Percentiles rank a stretch among this genome's conserved stretches.
Conservation (phyloP, 2,113 vertebrate genomes). For the Rhipidura dahli region DNA sequence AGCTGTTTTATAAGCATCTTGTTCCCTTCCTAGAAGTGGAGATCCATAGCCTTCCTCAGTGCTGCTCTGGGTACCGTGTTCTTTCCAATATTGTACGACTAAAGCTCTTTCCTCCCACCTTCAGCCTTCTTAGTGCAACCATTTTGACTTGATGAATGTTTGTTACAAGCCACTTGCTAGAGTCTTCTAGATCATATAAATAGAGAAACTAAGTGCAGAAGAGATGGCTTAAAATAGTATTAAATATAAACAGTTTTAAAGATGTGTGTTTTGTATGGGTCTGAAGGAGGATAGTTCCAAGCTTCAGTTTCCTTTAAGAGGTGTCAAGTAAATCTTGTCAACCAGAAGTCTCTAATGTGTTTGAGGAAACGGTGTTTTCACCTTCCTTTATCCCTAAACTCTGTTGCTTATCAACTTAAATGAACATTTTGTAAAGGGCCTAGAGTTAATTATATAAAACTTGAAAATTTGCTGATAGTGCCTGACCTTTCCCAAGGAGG, state of each 20-base stretch:
- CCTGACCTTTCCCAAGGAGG: neutral
- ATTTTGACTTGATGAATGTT: neutral
- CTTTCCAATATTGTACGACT: neutral
- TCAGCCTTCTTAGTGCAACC: neutral
- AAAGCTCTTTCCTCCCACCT: neutral
- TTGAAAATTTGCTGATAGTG: neutral
- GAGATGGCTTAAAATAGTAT: neutral
- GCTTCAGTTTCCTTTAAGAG: neutral
- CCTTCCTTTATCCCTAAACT: neutral
- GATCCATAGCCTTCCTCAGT: neutral
- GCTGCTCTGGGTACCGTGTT: neutral
- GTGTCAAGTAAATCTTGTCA: neutral
- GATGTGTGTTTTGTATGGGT: neutral
- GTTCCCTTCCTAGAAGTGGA: neutral
- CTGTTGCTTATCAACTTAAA: neutral
- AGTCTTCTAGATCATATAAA: neutral
- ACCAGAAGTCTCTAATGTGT: neutral
- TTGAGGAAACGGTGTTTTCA: neutral
- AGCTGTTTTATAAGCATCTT: neutral
- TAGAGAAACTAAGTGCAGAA: neutral
- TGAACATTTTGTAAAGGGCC: neutral
- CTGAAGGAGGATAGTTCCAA: neutral
- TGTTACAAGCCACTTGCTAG: neutral
- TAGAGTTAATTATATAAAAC: neutral
- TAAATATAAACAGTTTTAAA: neutral